Conservation (phyloP, 2,888 invertebrate genomes). For the Apotomis capreana region DNA sequence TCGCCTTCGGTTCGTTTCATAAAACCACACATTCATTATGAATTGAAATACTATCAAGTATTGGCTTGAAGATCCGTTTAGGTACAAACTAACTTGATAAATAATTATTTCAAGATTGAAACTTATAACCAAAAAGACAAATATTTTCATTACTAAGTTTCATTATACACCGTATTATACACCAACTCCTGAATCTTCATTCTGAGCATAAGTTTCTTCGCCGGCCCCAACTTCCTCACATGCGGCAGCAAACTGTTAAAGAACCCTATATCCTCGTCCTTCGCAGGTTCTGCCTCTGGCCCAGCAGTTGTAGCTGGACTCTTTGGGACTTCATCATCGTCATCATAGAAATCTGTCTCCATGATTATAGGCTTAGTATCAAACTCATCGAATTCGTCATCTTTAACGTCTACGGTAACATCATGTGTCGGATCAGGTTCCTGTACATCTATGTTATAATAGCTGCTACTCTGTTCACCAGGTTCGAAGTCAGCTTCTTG, state of each 20-base stretch:
- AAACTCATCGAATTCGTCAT: constrained; percentile 78
- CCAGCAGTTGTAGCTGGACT: constrained; percentile 47
- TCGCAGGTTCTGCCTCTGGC: constrained; percentile 54
- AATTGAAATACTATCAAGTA: no score
- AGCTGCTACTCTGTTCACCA: constrained; percentile 60
- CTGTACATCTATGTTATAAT: constrained; percentile 59
- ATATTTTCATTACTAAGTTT: constrained; percentile 44
- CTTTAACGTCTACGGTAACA: constrained; percentile 63
- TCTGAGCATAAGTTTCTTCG: constrained; percentile 76
- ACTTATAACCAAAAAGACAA: no score
- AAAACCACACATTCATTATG: no score
- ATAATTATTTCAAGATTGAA: no score
- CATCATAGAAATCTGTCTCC: constrained; percentile 78
- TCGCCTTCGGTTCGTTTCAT: no score
- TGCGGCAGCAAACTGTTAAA: constrained; percentile 77
- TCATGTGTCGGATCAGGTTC: constrained; percentile 46
- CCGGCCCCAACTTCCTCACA: constrained; percentile 74
- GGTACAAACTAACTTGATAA: no score
- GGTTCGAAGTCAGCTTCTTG: constrained; percentile 60
- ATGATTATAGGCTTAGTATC: constrained; percentile 77
- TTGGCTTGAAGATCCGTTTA: no score
- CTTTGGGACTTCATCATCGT: constrained; percentile 71
- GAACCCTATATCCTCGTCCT: constrained; percentile 78
- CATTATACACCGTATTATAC: constrained; percentile 78
- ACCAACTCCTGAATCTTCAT: constrained; percentile 80